Evolutionary conservation across 2,113 vertebrate genomes (phyloP), one percentile per base, ranked within the genome.

Genomic region (Formicarius rufipectus): DNA sequence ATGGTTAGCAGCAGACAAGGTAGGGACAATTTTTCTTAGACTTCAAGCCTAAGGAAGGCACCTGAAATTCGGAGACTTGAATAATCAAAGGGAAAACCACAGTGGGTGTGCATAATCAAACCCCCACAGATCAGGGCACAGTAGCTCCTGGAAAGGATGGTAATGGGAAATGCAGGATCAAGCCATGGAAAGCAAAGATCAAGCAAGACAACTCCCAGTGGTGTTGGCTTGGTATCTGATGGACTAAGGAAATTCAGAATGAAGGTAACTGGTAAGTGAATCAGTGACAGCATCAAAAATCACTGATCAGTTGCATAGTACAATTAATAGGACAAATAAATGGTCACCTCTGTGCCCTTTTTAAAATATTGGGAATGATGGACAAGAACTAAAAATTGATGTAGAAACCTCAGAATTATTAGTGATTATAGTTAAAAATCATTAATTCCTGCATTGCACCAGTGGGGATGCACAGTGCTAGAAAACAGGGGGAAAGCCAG

Each of bases 331-430:
- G 30, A 31, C 3, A 35, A 25, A 37, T 12, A 53, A 45, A 5
- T 1, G 3, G 10, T 13, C 1, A 4, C 5, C 25, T 10, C 27
- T 35, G 27, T 62, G 45, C 4, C 17, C 3, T 16, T 56, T 58
- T n/a, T 24, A 52, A 39, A 66, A 60, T 0, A 20, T 7, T 24
- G 7, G 7, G 3, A 60, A 27, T 19, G 47, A 39, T 6, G 4
- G 30, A 35, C 4, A 50, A 50, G 39, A 22, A 37, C 14, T 22
- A 35, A 52, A 76, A 74, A 14, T 3, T 1, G 3, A 2, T 12
- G 11, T 25, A 25, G 40, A 58, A 64, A 55, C 30, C 50, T 69
- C 27, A 5, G 18, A 56, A 56, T 69, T 56, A 13, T 27, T 55
- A 23, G 14, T 35, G 27, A 17, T 64, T 64, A 4, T 5, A 30